phyloP scores from a whole-genome alignment of 2,113 vertebrate species.

The Pyrgilauda ruficollis region DNA sequence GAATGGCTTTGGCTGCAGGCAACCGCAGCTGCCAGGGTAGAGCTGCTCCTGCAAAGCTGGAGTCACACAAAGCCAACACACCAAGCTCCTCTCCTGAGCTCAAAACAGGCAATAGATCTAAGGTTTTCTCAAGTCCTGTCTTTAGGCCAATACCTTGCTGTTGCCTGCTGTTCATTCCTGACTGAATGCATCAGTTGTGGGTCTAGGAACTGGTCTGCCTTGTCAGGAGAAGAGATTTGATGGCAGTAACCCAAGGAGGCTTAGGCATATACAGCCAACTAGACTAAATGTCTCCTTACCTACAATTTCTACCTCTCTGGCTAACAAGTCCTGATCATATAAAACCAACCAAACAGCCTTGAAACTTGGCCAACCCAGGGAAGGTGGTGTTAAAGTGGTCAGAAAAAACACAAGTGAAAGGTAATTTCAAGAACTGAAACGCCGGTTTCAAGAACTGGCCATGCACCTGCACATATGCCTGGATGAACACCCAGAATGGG shows the following conservation, averaged over 20 bases:
- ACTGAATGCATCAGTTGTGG: background rate
- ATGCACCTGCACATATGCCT: fast-evolving
- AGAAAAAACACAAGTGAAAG: background rate
- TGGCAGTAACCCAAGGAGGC: background rate
- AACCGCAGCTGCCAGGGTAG: background rate
- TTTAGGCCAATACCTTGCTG: background rate
- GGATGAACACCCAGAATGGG: background rate
- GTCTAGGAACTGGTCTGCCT: background rate
- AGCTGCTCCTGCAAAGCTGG: background rate
- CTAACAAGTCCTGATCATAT: background rate
- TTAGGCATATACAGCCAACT: background rate
- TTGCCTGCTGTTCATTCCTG: background rate
- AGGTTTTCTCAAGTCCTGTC: background rate
- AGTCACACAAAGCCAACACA: background rate
- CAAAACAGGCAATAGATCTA: background rate
- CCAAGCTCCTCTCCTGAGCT: background rate
- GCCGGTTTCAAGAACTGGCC: fast-evolving
- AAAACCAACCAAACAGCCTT: background rate
- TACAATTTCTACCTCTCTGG: background rate
- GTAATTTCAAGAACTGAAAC: background rate
- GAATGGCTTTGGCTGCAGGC: background rate
- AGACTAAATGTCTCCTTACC: background rate
- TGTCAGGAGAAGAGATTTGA: background rate
- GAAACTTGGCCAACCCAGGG: background rate
- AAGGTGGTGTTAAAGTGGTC: background rate